Evolutionary conservation across 2,888 invertebrate species (phyloP).

Genomic region (Myopa tessellatipennis): DNA sequence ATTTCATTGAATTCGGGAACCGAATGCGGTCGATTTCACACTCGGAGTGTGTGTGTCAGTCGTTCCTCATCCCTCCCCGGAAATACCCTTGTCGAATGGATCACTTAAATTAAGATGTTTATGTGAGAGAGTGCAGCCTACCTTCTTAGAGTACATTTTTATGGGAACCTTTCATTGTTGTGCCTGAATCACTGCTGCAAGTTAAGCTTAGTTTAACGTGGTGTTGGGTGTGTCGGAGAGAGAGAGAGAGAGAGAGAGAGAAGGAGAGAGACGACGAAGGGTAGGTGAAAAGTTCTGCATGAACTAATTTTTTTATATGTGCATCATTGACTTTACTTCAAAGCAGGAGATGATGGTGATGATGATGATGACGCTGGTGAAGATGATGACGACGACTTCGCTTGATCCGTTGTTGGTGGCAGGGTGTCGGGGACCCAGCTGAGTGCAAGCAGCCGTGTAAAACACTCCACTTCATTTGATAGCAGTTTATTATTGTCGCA

Average conservation of each 20-base stretch:
- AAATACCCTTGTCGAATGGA: constrained; percentile 44
- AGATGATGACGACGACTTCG: not conserved
- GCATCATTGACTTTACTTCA: constrained; percentile 63
- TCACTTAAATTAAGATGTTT: constrained; percentile 58
- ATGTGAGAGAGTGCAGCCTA: constrained; percentile 34
- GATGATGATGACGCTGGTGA: not conserved
- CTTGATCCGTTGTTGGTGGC: not conserved
- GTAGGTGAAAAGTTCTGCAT: not conserved
- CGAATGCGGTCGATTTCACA: constrained; percentile 25
- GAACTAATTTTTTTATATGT: constrained; percentile 36
- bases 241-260: not conserved
- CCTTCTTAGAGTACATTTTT: constrained; percentile 16
- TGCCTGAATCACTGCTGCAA: constrained; percentile 47
- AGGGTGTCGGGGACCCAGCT: constrained; percentile 22
- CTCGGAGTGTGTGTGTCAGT: not conserved
- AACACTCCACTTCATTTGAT: constrained; percentile 26
- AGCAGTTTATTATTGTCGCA: constrained; percentile 5
- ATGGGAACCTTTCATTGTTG: constrained; percentile 26
- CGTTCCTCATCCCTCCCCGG: constrained; percentile 1
- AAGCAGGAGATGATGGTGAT: constrained; percentile 24
- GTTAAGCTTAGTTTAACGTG: constrained; percentile 40
- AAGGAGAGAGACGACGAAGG: not conserved
- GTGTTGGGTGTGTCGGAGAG: not conserved
- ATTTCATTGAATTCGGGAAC: constrained; percentile 27
- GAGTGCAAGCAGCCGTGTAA: constrained; percentile 28